Base-by-base conservation (phyloP, 2,797 vertebrate species). In the Chloroceryle inda region DNA sequence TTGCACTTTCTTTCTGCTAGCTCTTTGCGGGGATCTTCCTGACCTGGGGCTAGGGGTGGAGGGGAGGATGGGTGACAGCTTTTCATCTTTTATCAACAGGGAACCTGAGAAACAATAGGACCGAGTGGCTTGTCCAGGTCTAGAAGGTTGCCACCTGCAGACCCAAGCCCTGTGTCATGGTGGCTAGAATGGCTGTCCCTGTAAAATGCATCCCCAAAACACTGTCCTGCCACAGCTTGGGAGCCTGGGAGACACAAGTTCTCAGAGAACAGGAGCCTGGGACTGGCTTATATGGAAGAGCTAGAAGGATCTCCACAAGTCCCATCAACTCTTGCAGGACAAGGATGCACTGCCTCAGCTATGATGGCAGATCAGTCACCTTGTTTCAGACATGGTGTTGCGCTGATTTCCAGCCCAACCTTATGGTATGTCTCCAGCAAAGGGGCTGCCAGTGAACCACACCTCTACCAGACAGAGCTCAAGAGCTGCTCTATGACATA, bases 261-360 rank as follows among this genome's bases (percentile, higher is more conserved):
- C 80, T 72, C 58, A 31, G 47, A n/a, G 31, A 44, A 21, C 2
- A 0, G 45, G 11, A 85, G n/a, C 24, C 35, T 52, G 44, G 33
- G 24, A 11, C 29, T 14, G 11, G 42, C 21, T 68, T 0, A 0
- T 11, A 31, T 6, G 26, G 31, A 64, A 31, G 29, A 69, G n/a
- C 33, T 63, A 33, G 11, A 19, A 63, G 29, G 50, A 59, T 63
- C 47, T 78, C 49, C 37, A 3, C 33, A 23, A 52, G 38, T 45
- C 55, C 44, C 0, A 1, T 35, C 31, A n/a, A 21, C 8, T 45
- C 47, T 44, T 45, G 13, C 31, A 49, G 37, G 35, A 17, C 1
- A 9, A 80, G 35, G 68, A 26, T 23, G 22, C 7, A 67, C 33
- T 85, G 63, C 74, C 38, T 37, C 2, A 5, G 29, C 76, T 72